Evolutionary conservation across 2,113 vertebrate genomes (phyloP).

Genomic region (Indicator maculatus): DNA sequence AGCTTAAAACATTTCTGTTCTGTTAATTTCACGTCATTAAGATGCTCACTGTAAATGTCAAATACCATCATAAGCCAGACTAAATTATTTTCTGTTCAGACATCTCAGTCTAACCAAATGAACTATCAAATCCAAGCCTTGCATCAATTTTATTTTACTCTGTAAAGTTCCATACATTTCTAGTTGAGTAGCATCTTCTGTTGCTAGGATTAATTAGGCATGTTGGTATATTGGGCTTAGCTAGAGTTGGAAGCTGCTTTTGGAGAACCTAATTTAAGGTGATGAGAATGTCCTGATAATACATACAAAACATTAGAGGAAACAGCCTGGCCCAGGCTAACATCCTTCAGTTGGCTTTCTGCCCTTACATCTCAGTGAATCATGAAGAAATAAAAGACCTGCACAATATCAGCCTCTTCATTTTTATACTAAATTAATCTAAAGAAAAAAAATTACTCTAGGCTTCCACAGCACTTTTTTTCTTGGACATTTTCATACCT

Average conservation of each 20-base stretch:
- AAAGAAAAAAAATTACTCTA: not conserved
- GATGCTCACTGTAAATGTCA: not conserved
- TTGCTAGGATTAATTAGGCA: not conserved
- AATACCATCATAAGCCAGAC: not conserved
- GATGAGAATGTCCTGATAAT: not conserved
- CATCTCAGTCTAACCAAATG: not conserved
- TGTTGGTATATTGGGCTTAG: not conserved
- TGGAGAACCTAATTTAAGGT: not conserved
- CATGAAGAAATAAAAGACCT: not conserved
- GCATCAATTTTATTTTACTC: accelerated
- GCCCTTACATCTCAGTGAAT: not conserved
- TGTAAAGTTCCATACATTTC: not conserved
- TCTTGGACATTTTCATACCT: not conserved
- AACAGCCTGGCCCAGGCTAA: not conserved
- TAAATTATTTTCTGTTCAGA: not conserved
- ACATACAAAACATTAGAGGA: not conserved
- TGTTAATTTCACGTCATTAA: not conserved
- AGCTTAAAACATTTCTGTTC: not conserved
- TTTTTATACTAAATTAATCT: not conserved
- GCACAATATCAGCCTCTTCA: not conserved
- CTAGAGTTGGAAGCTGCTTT: not conserved
- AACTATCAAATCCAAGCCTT: not conserved
- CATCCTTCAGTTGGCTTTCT: not conserved
- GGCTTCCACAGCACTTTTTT: not conserved
- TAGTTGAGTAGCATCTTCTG: not conserved